phyloP scores from a whole-genome alignment of 2,797 vertebrate genomes.

The Sarcoramphus papa region DNA sequence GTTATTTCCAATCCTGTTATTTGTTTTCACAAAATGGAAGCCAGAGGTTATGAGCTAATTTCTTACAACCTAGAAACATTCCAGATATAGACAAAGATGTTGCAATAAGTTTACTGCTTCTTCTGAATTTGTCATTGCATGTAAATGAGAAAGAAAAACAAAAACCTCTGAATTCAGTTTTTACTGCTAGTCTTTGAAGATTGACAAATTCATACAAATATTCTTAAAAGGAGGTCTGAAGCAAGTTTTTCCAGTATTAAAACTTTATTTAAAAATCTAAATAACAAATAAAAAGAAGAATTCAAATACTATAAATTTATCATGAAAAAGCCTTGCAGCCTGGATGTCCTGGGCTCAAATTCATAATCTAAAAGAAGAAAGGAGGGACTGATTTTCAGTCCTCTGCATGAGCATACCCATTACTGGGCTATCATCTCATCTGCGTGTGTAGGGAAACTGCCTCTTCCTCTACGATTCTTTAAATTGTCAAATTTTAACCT shows the following conservation, averaged over 20 bases:
- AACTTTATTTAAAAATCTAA: neutral
- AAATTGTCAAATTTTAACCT: neutral
- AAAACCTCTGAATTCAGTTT: neutral
- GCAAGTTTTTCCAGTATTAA: neutral
- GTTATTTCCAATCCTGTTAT: conserved; percentile 45
- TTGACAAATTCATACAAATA: neutral
- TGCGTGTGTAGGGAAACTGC: neutral
- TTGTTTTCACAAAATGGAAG: conserved; percentile 64
- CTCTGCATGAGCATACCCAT: neutral
- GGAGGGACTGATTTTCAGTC: neutral
- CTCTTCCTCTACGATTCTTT: neutral
- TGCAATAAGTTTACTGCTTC: neutral
- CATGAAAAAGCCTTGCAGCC: neutral
- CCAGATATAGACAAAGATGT: neutral
- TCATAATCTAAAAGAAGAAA: neutral
- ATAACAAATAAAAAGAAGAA: neutral
- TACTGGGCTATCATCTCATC: neutral
- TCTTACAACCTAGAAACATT: conserved; percentile 38
- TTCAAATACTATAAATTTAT: neutral
- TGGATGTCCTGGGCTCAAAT: neutral
- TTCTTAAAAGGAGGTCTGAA: neutral
- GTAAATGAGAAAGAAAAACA: neutral
- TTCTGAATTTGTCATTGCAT: neutral
- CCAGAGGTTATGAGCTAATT: conserved; percentile 56
- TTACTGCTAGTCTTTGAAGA: neutral